Evolutionary conservation across 1,140 invertebrate genomes (phyloP).

Genomic region (Lordiphosa collinella): DNA sequence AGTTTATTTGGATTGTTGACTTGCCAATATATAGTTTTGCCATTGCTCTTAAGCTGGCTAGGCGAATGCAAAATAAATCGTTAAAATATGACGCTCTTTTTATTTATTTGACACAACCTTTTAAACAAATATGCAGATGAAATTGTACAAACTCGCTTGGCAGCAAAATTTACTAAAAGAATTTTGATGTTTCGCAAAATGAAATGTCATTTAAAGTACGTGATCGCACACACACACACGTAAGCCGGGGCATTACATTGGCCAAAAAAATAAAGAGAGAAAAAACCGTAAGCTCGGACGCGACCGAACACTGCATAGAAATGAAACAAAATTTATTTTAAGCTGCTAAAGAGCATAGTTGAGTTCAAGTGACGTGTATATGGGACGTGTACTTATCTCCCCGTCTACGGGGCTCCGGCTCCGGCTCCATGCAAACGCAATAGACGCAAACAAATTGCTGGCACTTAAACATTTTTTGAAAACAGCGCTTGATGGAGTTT

Average conservation of each 20-base stretch:
- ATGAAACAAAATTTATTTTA: constrained; percentile 65
- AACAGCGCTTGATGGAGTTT: constrained; percentile 65
- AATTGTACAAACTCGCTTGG: constrained; percentile 37
- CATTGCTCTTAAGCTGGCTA: constrained; percentile 32
- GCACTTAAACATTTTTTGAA: constrained; percentile 67
- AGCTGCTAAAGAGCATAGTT: constrained; percentile 65
- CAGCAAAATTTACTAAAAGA: constrained; percentile 50
- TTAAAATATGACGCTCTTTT: constrained; percentile 28
- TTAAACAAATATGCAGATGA: constrained; percentile 32
- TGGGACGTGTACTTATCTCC: constrained; percentile 56
- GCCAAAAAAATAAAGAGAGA: constrained; percentile 23
- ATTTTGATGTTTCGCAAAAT: constrained; percentile 49
- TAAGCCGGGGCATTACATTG: constrained; percentile 1
- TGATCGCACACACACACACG: not conserved
- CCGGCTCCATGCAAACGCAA: constrained; percentile 34
- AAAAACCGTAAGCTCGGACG: constrained; percentile 26
- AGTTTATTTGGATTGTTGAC: too few relatives aligned
- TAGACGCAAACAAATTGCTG: constrained; percentile 67
- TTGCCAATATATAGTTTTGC: constrained; percentile 13
- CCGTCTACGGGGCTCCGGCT: constrained; percentile 4
- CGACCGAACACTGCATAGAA: constrained; percentile 37
- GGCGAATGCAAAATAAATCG: constrained; percentile 35
- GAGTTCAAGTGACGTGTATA: constrained; percentile 54
- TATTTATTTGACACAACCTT: constrained; percentile 15
- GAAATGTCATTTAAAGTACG: constrained; percentile 1